A percentile compares a stretch with the other conserved stretches of the same genome.
Conservation (phyloP, 2,797 vertebrate species). For the Epinephelus awoara region DNA sequence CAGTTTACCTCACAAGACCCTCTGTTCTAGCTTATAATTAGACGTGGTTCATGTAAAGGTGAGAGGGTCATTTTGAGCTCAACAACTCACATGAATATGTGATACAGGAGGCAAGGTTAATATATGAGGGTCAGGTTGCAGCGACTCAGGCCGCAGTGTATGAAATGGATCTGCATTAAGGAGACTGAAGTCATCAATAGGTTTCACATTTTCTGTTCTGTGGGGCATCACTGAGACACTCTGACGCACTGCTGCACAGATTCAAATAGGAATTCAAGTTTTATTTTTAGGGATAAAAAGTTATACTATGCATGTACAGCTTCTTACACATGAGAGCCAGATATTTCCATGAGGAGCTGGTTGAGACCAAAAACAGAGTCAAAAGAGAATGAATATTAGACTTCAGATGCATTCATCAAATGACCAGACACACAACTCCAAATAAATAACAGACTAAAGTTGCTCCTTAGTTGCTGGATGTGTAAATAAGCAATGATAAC, state of each 20-base stretch:
- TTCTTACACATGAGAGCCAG: background rate
- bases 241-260: slow-evolving; percentile 9
- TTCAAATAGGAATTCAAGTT: slow-evolving; percentile 16
- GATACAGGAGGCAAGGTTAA: slow-evolving; percentile 52
- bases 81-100: slow-evolving; percentile 20
- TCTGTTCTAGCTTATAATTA: slow-evolving; percentile 41
- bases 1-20: slow-evolving; percentile 27
- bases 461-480: background rate
- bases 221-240: background rate
- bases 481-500: no score
- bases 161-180: slow-evolving; percentile 62
- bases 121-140: slow-evolving; percentile 47
- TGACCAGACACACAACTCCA: background rate
- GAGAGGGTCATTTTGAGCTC: slow-evolving; percentile 23
- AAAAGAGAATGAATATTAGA: background rate
- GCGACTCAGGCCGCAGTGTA: slow-evolving; percentile 25
- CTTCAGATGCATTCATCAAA: background rate
- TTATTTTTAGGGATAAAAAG: slow-evolving; percentile 20
- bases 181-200: slow-evolving; percentile 55
- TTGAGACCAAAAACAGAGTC: background rate
- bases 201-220: slow-evolving; percentile 57
- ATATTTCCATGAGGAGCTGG: background rate
- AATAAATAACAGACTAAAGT: background rate
- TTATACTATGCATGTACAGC: background rate
- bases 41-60: slow-evolving; percentile 27